A percentile compares a stretch with the other conserved stretches of the same genome.
Evolutionary conservation across 2,113 vertebrate genomes (phyloP).

Genomic region (Microtus pennsylvanicus): DNA sequence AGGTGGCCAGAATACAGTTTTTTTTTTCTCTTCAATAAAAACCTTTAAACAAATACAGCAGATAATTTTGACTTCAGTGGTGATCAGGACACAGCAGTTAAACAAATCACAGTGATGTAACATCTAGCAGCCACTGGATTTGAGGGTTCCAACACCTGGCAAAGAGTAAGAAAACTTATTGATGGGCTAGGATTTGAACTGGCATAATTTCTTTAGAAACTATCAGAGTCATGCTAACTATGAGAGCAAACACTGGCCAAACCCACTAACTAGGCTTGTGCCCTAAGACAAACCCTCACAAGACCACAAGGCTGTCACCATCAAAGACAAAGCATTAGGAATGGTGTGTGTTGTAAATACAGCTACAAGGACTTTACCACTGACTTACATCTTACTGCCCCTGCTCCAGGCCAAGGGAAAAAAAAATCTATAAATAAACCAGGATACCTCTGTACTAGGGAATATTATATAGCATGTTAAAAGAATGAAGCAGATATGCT

Average conservation of each 20-base stretch:
- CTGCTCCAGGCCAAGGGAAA: neutral
- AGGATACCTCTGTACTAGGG: neutral
- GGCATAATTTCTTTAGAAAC: neutral
- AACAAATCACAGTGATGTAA: neutral
- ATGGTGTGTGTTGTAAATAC: neutral
- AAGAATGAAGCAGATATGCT: neutral
- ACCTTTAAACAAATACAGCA: neutral
- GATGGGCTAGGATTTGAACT: neutral
- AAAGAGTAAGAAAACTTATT: neutral
- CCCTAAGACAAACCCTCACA: neutral
- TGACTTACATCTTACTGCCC: neutral
- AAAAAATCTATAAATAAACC: neutral
- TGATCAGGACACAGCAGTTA: neutral
- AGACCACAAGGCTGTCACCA: neutral
- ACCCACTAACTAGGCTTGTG: neutral
- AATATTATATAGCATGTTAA: neutral
- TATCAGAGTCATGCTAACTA: neutral
- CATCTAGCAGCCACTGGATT: neutral
- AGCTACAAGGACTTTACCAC: neutral
- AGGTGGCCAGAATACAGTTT: neutral
- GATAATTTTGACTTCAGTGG: neutral
- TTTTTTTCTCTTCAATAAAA: neutral
- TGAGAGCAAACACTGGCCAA: neutral
- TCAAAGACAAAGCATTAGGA: neutral
- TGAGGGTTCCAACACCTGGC: neutral